A percentile compares a stretch with the other conserved stretches of the same genome.
These are phyloP conservation scores for Tarsius wallacei DNA, from an alignment of 2,797 vertebrate genomes.

Conservation along the genomic window DNA sequence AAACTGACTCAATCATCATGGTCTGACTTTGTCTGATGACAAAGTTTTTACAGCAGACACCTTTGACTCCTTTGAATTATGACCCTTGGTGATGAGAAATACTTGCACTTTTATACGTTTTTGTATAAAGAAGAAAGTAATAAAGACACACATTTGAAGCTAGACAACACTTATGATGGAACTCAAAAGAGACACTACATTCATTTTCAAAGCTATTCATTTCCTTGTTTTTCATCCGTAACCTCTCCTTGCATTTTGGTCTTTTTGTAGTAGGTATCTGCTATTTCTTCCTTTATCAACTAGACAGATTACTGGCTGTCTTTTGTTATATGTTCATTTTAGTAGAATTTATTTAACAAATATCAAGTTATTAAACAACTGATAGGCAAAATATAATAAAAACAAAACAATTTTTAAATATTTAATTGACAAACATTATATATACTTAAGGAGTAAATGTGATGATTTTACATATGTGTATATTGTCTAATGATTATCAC, in stretches of 20 bases:
- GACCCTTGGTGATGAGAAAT: constrained; percentile 87
- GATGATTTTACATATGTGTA: neutral
- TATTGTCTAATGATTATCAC: neutral
- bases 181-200: constrained; percentile 84
- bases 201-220: constrained; percentile 81
- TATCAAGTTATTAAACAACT: constrained; percentile 50
- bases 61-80: constrained; percentile 87
- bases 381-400: constrained; percentile 56
- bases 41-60: constrained; percentile 85
- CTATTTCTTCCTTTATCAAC: constrained; percentile 74
- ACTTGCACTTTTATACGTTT: constrained; percentile 86
- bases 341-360: constrained; percentile 52
- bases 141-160: constrained; percentile 85
- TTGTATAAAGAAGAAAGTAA: constrained; percentile 85
- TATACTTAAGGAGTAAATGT: neutral
- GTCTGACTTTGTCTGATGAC: constrained; percentile 87
- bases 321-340: constrained; percentile 70
- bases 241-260: constrained; percentile 47
- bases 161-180: constrained; percentile 82
- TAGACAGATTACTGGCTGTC: neutral
- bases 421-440: neutral
- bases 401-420: neutral
- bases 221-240: constrained; percentile 71
- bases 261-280: constrained; percentile 62
- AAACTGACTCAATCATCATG: constrained; percentile 80